Conservation (phyloP, 2,888 invertebrate genomes). For the Acleris sparsana region DNA sequence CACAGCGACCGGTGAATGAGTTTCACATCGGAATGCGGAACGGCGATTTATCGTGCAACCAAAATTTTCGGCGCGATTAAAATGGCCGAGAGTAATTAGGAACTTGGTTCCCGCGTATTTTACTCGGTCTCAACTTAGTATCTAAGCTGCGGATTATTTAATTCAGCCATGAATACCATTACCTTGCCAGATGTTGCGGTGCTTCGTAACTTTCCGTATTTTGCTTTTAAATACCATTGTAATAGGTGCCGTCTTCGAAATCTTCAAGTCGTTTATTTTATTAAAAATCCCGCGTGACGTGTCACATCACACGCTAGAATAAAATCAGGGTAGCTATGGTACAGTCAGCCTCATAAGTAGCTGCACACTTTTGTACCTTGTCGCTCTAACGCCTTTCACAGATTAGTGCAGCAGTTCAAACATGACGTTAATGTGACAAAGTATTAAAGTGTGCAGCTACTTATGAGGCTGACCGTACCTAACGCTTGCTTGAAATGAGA, state of each 20-base stretch:
- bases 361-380: too few species aligned
- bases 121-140: slow-evolving; percentile 39
- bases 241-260: not conserved
- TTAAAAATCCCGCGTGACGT: too few species aligned
- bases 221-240: slow-evolving; percentile 1
- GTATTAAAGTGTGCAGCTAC: too few species aligned
- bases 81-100: slow-evolving; percentile 65
- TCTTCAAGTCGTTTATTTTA: too few species aligned
- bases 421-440: too few species aligned
- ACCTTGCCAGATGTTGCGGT: slow-evolving; percentile 28
- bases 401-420: too few species aligned
- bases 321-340: too few species aligned
- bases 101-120: slow-evolving; percentile 48
- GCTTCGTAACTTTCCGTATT: slow-evolving; percentile 23
- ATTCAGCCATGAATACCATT: slow-evolving; percentile 30
- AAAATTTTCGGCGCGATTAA: slow-evolving; percentile 64
- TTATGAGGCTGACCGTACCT: too few species aligned
- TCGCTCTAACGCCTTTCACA: too few species aligned
- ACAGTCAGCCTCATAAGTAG: too few species aligned
- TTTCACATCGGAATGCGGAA: slow-evolving; percentile 80
- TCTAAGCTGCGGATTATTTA: slow-evolving; percentile 33
- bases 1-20: slow-evolving; percentile 78
- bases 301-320: too few species aligned
- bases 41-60: slow-evolving; percentile 68
- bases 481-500: not conserved